phyloP scores from a whole-genome alignment of 2,888 invertebrate genomes.

The Timandra comae region DNA sequence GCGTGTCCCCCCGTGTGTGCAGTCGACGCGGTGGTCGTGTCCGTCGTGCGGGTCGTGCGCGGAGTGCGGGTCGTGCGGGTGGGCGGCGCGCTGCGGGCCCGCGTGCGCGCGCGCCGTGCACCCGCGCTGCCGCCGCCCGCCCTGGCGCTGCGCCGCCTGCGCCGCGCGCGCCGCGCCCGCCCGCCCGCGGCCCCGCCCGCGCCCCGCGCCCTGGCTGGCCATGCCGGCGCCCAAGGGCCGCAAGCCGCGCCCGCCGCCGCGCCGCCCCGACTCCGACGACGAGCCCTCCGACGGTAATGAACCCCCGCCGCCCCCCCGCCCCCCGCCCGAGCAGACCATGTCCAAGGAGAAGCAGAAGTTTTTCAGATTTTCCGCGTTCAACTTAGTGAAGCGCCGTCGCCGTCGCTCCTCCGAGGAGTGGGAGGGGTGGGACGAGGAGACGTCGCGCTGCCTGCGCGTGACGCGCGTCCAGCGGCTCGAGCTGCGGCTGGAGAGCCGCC shows the following conservation, averaged over 20 bases:
- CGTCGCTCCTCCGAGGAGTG: constrained; percentile 54
- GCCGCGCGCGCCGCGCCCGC: constrained; percentile 12
- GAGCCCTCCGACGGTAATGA: constrained; percentile 73
- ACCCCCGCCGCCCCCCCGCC: constrained; percentile 33
- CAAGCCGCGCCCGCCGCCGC: constrained; percentile 37
- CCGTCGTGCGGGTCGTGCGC: constrained; percentile 54
- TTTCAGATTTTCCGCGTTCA: constrained; percentile 88
- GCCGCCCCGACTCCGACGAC: constrained; percentile 54
- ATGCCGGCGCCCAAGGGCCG: constrained; percentile 46
- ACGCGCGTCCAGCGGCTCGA: constrained; percentile 59
- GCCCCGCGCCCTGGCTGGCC: constrained; percentile 14
- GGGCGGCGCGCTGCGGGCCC: constrained; percentile 16
- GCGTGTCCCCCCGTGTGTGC: no score
- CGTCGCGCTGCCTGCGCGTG: constrained; percentile 42
- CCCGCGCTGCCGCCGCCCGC: constrained; percentile 41
- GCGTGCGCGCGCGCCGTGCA: constrained; percentile 14
- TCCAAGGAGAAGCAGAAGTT: constrained; percentile 93
- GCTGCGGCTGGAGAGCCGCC: constrained; percentile 43
- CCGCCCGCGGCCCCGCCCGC: constrained; percentile 14
- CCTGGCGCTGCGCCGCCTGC: constrained; percentile 34
- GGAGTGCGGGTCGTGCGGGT: constrained; percentile 38
- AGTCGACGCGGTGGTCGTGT: constrained; percentile 62
- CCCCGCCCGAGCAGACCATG: constrained; percentile 83
- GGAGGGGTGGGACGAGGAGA: constrained; percentile 50
- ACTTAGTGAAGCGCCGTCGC: constrained; percentile 78